Conservation (phyloP, 2,888 invertebrate species). For the Brachynemurus nebulosus region DNA sequence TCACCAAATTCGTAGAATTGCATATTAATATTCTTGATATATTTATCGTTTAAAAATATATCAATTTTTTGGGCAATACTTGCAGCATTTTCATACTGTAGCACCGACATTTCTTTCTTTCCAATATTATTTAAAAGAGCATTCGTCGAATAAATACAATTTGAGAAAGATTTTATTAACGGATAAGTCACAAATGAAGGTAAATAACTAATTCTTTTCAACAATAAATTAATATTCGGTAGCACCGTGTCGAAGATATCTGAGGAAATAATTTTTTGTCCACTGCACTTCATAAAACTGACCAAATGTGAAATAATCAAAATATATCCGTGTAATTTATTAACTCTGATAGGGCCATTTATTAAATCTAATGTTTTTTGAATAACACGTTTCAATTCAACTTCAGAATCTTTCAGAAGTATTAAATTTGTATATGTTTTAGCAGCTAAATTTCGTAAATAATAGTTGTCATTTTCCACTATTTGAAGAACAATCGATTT, state of each 20-base stretch:
- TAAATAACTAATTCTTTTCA: neutral
- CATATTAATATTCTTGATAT: neutral
- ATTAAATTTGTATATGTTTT: conserved; percentile 1
- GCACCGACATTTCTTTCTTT: neutral
- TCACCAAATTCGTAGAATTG: neutral
- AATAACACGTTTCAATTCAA: neutral
- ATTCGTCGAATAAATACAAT: neutral
- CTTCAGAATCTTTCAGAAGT: neutral
- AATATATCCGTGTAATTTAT: neutral
- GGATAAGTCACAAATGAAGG: neutral
- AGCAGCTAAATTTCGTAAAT: neutral
- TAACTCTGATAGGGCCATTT: neutral
- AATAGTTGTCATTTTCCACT: neutral
- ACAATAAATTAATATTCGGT: neutral
- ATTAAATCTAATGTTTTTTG: neutral
- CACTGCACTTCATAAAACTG: neutral
- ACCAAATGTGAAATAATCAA: neutral
- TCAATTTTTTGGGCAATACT: neutral
- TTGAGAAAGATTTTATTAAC: neutral
- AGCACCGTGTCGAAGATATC: neutral
- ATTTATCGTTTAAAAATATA: neutral
- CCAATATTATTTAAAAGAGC: neutral
- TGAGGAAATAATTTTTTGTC: neutral
- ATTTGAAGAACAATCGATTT: neutral
- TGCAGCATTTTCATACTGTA: neutral